Percentiles rank a stretch among this genome's conserved stretches.
Evolutionary conservation across 2,113 vertebrate species (phyloP).

Genomic region (Melanocharis versteri): DNA sequence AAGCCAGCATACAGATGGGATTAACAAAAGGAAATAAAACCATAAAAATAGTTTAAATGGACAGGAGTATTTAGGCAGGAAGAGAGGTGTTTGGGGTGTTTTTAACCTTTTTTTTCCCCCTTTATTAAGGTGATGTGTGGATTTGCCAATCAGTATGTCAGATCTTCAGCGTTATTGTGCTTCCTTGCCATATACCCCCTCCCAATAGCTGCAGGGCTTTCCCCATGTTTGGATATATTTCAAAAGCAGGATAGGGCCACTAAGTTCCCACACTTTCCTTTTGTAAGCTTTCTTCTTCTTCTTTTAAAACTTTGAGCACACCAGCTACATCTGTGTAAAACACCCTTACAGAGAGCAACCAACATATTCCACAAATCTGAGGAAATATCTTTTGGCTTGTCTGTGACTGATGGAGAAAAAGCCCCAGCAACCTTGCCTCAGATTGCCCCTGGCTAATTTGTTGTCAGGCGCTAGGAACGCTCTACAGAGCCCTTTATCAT

Average conservation of each 20-base stretch:
- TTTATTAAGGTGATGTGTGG: not conserved
- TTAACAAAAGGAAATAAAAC: not conserved
- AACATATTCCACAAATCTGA: not conserved
- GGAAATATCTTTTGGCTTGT: not conserved
- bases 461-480: not conserved
- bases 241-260: not conserved
- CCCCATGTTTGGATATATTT: not conserved
- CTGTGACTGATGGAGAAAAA: not conserved
- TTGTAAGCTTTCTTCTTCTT: not conserved
- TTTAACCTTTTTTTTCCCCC: fast-evolving
- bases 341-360: not conserved
- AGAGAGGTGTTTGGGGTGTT: fast-evolving
- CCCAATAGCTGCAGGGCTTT: not conserved
- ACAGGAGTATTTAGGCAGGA: not conserved
- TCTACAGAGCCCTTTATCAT: not conserved
- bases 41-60: fast-evolving
- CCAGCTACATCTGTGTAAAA: not conserved
- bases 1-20: not conserved
- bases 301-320: not conserved
- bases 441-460: not conserved
- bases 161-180: not conserved
- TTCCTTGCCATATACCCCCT: not conserved
- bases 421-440: not conserved
- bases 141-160: not conserved
- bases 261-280: not conserved